A percentile compares a stretch with the other conserved stretches of the same genome.
Evolutionary conservation across 23 tunicate genomes (phyloP).

Genomic region (Halocynthia roretzi): DNA sequence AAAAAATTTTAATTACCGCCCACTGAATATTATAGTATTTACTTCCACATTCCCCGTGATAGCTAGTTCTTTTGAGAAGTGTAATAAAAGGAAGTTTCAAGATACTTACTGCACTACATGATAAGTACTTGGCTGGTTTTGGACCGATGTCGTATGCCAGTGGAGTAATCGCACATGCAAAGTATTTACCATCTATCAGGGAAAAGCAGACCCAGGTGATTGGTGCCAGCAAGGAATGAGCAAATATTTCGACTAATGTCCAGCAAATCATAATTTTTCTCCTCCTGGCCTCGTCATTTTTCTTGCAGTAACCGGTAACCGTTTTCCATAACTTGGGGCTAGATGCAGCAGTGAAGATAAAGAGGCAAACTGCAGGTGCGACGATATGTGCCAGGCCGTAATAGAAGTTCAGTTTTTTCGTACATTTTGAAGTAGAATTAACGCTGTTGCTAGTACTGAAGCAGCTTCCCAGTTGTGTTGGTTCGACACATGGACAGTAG

Average conservation of each 20-base stretch:
- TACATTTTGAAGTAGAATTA: slow-evolving; percentile 1
- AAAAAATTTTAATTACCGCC: no score
- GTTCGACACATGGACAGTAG: slow-evolving; percentile 47
- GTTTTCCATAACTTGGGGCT: slow-evolving; percentile 50
- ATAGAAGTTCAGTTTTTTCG: slow-evolving; percentile 22
- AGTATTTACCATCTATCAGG: slow-evolving; percentile 39
- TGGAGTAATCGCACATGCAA: slow-evolving; percentile 51
- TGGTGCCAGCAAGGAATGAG: slow-evolving; percentile 34
- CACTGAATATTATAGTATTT: no score
- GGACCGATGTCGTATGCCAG: slow-evolving; percentile 33
- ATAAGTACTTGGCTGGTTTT: no score
- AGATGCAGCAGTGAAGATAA: slow-evolving; percentile 22
- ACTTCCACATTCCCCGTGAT: no score
- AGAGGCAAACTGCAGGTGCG: slow-evolving; percentile 38
- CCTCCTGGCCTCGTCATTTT: background rate
- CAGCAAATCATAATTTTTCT: background rate
- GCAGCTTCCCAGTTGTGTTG: slow-evolving; percentile 7
- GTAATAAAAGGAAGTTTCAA: no score
- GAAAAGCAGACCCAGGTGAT: slow-evolving; percentile 38
- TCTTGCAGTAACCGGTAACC: slow-evolving; percentile 26
- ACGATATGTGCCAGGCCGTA: slow-evolving; percentile 42
- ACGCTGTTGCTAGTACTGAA: background rate
- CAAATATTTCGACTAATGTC: slow-evolving; percentile 9
- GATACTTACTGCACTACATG: no score
- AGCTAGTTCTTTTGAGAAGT: no score